Base-by-base conservation (phyloP, 2,797 vertebrate species). In the Molossus alvarezi region DNA sequence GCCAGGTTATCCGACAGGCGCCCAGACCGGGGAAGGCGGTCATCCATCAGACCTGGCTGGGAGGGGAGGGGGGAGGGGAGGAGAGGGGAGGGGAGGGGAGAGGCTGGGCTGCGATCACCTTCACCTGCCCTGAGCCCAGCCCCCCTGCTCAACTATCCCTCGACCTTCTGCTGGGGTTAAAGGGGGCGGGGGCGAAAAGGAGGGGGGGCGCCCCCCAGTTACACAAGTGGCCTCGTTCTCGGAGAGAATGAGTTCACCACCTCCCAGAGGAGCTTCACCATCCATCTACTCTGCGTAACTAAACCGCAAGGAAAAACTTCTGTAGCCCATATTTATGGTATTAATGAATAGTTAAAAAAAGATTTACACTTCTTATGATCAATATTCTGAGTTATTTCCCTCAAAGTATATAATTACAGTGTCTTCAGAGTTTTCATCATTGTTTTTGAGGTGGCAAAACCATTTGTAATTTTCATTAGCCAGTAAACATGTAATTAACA, bases 401-500 rank as follows among this genome's bases (percentile, higher is more conserved):
- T 98, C 95, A 97, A 98, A 98, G 98, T 97, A 98, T 98, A 97
- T 98, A 98, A 97, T 98, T 98, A 98, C 98, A 98, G 98, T 97
- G 98, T 98, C 98, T 98, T 98, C 97, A 95, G 98, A 97, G 96
- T 98, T 98, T 98, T 96, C 98, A 98, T 98, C 98, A 97, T 98
- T 97, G 97, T 98, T 98, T n/a, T 77, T 98, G 98, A 98, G 98
- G 98, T 98, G 98, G 98, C 98, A 98, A 98, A 98, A 98, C 98
- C 98, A 98, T 98, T 98, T 98, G 98, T 98, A 98, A 98, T 98
- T 98, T 98, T 97, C 98, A 99, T 99, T 98, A 98, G 98, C 98
- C 98, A 98, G 98, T 98, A 98, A 99, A 98, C 98, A 98, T 98
- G 98, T 98, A 98, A 98, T 98, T 98, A 98, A 98, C 97, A 98